phyloP scores from a whole-genome alignment of 2,888 invertebrate genomes.

The Gnatocerus cornutus region DNA sequence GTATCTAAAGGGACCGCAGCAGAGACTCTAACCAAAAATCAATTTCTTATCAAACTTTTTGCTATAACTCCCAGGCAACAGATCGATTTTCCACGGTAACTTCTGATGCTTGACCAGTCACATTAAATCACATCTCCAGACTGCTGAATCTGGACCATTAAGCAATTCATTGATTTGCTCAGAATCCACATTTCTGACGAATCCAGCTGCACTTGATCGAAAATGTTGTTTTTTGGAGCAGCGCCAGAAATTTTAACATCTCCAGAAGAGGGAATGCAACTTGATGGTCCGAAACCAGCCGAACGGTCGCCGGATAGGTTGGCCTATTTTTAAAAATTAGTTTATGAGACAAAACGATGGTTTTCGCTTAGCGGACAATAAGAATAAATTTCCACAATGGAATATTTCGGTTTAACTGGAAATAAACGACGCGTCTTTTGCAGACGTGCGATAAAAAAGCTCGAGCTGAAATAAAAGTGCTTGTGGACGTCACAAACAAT shows the following conservation, averaged over 20 bases:
- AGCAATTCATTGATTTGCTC: constrained; percentile 18
- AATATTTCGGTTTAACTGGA: constrained; percentile 4
- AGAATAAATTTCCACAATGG: background rate
- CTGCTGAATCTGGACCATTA: constrained; percentile 14
- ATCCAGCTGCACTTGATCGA: constrained; percentile 17
- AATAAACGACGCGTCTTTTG: constrained; percentile 1
- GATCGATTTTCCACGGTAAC: background rate
- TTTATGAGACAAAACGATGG: constrained; percentile 3
- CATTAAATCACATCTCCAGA: constrained; percentile 16
- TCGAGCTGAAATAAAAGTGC: background rate
- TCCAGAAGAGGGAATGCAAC: background rate
- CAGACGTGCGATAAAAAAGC: background rate
- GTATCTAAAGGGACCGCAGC: constrained; percentile 5
- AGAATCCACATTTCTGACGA: constrained; percentile 11
- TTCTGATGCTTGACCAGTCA: background rate
- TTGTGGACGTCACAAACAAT: constrained; percentile 11
- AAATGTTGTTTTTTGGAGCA: constrained; percentile 9
- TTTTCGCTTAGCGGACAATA: background rate
- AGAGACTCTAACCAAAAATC: background rate
- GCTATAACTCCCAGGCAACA: background rate
- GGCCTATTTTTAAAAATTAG: constrained; percentile 12
- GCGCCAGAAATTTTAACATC: constrained; percentile 16
- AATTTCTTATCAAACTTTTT: constrained; percentile 10
- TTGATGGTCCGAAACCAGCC: constrained; percentile 10
- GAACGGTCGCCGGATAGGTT: background rate